Evolutionary conservation across 1,140 invertebrate species (phyloP), one percentile per base, ranked within the genome.

Genomic region (Drosophila athabasca): DNA sequence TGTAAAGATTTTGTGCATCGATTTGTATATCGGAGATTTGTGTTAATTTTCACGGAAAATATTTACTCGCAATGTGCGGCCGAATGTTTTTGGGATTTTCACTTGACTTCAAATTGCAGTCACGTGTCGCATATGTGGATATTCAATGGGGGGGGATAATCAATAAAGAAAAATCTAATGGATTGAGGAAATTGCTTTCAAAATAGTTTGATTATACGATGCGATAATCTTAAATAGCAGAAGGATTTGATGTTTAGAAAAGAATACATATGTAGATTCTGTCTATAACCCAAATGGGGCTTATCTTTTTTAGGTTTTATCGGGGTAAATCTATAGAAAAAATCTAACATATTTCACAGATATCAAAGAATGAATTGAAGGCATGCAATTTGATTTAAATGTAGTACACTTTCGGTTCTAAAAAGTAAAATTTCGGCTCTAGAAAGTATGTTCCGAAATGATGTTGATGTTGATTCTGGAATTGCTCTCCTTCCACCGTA

Each of bases 11-110:
- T 82, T 76, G 62, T 65, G 83, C 83, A 39, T 88, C 83, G 76
- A 88, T 88, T 88, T 88, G 79, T 88, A 67, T 79, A 88, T 72
- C 83, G 46, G 46, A 49, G 83, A 82, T 87, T 82, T 87, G 64
- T 15, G 79, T 83, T 87, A 81, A 82, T 87, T 82, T 82, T 46
- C 59, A 74, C 52, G 52, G 57, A 81, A 85, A 82, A 72, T 79
- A 69, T 73, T 75, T 48, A 61, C 22, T 7, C 3, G 11, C 24
- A 24, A 26, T 52, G 50, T 39, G 45, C 51, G 11, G 24, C 7
- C 43, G 41, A 62, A 85, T 81, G 73, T 85, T 64, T 73, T 57
- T 53, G 17, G 46, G 39, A 58, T 88, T 87, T 62, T 73, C 77
- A 87, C 81, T 88, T 79, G 70, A 69, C 67, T 51, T 65, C 60